Base-by-base conservation (phyloP, 1,140 invertebrate species). In the Papilio dardanus region DNA sequence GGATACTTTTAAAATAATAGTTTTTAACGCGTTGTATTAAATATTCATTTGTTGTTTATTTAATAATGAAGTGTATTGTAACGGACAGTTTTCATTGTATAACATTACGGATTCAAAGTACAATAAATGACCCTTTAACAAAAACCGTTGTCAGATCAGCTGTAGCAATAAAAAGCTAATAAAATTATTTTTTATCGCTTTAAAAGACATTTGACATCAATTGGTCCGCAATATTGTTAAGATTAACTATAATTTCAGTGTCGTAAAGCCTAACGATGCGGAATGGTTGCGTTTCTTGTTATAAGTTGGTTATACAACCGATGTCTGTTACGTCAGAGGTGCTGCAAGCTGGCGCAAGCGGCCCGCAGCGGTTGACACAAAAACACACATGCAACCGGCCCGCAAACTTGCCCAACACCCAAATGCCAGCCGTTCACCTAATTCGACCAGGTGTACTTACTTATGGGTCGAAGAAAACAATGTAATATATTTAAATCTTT, bases 271-370 rank as follows among this genome's bases (percentile, higher is more conserved):
- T 71, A 71, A 50, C 37, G 37, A 79, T 78, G 76, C 81, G 76
- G 77, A 82, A 84, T 76, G 80, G 82, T 87, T 88, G 81, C 85
- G 82, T 77, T 65, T 81, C 68, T 82, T 81, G 86, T 89, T 88
- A 85, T 88, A 84, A 76, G 81, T 80, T 50, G 54, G 76, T 91
- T 91, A 85, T 85, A 87, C 85, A 91, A 90, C n/a, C 76, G 76
- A 76, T 81, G 73, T 74, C 65, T 81, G 21, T 21, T 88, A 88
- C 86, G 77, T 89, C 86, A 90, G 50, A 67, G 31, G 31, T 81
- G 79, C 80, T 76, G 73, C 71, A 12, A 73, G 76, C 81, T 82
- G 83, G 80, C 86, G 87, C 89, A 89, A 89, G 69, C 77, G 74
- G 76, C 79, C 73, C 74, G 65, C 30, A 78, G 79, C 77, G 77